Evolutionary conservation across 2,888 invertebrate species (phyloP).

Genomic region (Drosophila cognata): DNA sequence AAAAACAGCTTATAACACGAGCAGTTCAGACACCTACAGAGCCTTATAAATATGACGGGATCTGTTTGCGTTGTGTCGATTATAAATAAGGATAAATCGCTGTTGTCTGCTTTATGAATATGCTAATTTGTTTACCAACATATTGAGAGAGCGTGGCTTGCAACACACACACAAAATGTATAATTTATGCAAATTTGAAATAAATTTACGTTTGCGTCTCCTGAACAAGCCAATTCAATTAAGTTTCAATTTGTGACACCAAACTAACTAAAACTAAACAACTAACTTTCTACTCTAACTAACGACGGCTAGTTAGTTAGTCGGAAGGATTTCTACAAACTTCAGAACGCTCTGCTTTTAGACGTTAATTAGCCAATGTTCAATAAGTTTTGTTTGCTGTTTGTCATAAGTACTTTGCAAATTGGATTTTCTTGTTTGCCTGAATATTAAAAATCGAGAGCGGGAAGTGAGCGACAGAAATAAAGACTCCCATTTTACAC

Average conservation of each 20-base stretch:
- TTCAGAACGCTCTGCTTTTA: neutral
- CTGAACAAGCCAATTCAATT: neutral
- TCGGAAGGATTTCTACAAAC: neutral
- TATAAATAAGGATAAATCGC: constrained; percentile 28
- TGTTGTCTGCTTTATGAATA: constrained; percentile 41
- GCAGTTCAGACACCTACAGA: neutral
- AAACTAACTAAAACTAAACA: constrained; percentile 10
- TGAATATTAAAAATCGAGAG: neutral
- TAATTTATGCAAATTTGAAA: constrained; percentile 56
- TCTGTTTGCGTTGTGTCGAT: constrained; percentile 13
- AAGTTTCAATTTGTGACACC: neutral
- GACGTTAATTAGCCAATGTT: constrained; percentile 50
- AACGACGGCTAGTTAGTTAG: constrained; percentile 1
- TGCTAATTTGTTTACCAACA: constrained; percentile 73
- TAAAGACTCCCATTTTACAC: neutral
- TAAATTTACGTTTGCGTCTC: constrained; percentile 14
- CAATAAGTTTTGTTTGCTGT: constrained; percentile 37
- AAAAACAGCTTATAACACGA: neutral
- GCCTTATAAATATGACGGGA: constrained; percentile 15
- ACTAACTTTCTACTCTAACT: neutral
- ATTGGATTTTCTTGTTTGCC: constrained; percentile 29
- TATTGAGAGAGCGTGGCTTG: constrained; percentile 60
- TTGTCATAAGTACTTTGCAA: constrained; percentile 10
- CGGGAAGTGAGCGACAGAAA: neutral
- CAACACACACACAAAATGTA: constrained; percentile 27